Conservation (phyloP, 1,140 invertebrate genomes). For the Brachionus angularis region DNA sequence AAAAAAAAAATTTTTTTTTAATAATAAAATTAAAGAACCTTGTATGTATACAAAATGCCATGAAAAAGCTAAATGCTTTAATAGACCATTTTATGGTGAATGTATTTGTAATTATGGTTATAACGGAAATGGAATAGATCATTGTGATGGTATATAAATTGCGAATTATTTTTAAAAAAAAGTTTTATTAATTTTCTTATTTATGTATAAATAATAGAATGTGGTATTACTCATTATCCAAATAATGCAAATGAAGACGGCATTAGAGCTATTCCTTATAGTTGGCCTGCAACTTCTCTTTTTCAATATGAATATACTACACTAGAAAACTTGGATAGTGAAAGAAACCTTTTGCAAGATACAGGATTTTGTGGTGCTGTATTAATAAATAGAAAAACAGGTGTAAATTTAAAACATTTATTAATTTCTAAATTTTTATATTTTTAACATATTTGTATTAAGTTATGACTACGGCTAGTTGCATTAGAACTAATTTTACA, state of each 20-base stretch:
- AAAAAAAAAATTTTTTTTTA: not conserved
- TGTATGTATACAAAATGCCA: conserved; percentile 11
- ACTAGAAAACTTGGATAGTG: not conserved
- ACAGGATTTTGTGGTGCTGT: not conserved
- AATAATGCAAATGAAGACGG: not conserved
- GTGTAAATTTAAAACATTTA: not conserved
- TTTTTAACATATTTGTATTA: not conserved
- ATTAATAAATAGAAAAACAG: conserved; percentile 9
- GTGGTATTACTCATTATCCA: conserved; percentile 10
- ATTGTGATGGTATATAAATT: conserved; percentile 30
- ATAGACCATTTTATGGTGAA: conserved; percentile 26
- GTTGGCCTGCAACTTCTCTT: conserved; percentile 4
- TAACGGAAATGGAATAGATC: conserved; percentile 23
- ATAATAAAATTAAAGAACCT: not conserved
- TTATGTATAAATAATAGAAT: not conserved
- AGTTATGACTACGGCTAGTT: conserved; percentile 8
- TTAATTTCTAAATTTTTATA: not conserved
- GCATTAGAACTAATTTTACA: not conserved
- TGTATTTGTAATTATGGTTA: not conserved
- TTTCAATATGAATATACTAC: not conserved
- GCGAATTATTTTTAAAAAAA: not conserved
- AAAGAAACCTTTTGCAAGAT: not conserved
- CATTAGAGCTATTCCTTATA: not conserved
- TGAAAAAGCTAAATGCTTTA: conserved; percentile 12
- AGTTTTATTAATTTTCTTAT: not conserved